phyloP scores from a whole-genome alignment of 2,113 vertebrate species.

The Gila orcuttii region DNA sequence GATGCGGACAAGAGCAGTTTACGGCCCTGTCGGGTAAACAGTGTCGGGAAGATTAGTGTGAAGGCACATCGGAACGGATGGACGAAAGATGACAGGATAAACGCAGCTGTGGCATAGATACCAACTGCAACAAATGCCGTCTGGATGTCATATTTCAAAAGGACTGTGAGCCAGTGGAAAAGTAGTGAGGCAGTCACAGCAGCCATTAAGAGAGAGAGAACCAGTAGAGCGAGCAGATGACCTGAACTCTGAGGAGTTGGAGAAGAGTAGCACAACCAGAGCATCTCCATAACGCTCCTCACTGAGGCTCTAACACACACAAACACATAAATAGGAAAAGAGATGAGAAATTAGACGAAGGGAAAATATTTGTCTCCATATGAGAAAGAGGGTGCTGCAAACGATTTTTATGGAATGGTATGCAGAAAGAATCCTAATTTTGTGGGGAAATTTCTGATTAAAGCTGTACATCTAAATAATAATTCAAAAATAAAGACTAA shows the following conservation, averaged over 20 bases:
- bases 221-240: slow-evolving; percentile 77
- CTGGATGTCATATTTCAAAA: slow-evolving; percentile 71
- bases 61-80: slow-evolving; percentile 89
- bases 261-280: slow-evolving; percentile 82
- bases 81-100: slow-evolving; percentile 77
- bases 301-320: slow-evolving; percentile 53
- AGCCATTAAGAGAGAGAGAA: slow-evolving; percentile 76
- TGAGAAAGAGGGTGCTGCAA: not conserved
- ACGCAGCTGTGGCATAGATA: slow-evolving; percentile 71
- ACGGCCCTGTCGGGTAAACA: slow-evolving; percentile 86
- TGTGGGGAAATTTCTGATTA: not conserved
- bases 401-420: not conserved
- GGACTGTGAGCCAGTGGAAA: slow-evolving; percentile 82
- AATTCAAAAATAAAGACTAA: not conserved
- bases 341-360: not conserved
- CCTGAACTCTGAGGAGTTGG: slow-evolving; percentile 71
- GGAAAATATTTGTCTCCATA: not conserved
- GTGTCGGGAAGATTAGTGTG: slow-evolving; percentile 81
- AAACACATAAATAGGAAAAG: not conserved
- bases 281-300: slow-evolving; percentile 54
- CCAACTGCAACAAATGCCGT: slow-evolving; percentile 55
- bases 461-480: not conserved
- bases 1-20: slow-evolving; percentile 83
- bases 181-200: slow-evolving; percentile 70
- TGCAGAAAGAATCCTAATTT: not conserved